Evolutionary conservation across 2,113 vertebrate species (phyloP), one percentile per base, ranked within the genome.

Genomic region (Galemys pyrenaicus): DNA sequence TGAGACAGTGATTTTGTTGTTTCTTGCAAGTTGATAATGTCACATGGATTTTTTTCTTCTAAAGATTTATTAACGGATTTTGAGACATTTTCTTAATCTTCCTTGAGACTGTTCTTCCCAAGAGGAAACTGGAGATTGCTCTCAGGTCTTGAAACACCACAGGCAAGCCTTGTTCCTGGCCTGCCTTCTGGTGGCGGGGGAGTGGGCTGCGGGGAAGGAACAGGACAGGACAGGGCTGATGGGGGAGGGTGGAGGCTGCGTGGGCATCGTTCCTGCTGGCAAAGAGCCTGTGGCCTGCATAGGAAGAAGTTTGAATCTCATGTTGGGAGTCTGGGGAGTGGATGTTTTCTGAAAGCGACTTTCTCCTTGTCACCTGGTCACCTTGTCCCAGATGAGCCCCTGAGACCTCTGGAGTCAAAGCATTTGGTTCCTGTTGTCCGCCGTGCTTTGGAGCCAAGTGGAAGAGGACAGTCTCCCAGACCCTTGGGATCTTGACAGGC

Each of bases 401-500:
- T 9, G 56, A 70, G 62, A 3, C 9, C 73, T 6, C 37, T 26
- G 1, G 74, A 68, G 51, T 49, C 24, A 24, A 70, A 74, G 2
- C 4, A 0, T 8, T 4, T 9, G 30, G 20, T 65, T 35, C 81
- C 73, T 24, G 58, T 11, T 60, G 58, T 15, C 20, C 58, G 32
- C 37, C 26, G 2, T 1, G 3, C 30, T 24, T n/a, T 4, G 17
- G 39, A 37, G 0, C 13, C 35, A 8, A 0, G 1, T 5, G 9
- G 37, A 22, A 30, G 6, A 44, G 51, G 44, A 2, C 32, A 0
- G 7, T 16, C 44, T 24, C 11, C 71, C 26, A 44, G 64, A 15
- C 22, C 24, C 54, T 22, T 20, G 54, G 54, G 24, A 60, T 9
- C 3, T 26, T 1, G 10, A 12, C 46, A 11, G 46, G 46, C 46